Evolutionary conservation across 2,113 vertebrate genomes (phyloP).

Genomic region (Pogonocichla stellata): DNA sequence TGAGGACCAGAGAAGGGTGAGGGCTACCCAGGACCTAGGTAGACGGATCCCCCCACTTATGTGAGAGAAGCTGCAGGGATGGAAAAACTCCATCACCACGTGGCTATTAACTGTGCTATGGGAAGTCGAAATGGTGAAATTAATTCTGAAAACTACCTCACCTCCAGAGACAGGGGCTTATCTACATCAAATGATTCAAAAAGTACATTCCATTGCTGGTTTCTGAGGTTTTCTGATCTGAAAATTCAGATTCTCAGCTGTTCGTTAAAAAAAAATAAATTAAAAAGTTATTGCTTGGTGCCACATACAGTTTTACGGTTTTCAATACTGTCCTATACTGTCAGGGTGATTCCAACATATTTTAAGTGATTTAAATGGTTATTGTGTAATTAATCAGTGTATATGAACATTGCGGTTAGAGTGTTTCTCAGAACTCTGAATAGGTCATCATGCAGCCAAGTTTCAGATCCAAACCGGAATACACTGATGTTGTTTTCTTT

Average conservation of each 20-base stretch:
- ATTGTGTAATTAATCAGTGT: neutral
- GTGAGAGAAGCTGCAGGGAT: neutral
- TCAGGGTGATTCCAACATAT: neutral
- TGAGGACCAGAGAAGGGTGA: neutral
- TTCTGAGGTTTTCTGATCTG: neutral
- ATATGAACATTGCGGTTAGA: neutral
- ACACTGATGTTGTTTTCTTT: neutral
- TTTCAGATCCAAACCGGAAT: neutral
- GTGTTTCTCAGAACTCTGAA: neutral
- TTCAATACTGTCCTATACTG: neutral
- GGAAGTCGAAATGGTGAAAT: neutral
- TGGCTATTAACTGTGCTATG: neutral
- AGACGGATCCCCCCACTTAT: neutral
- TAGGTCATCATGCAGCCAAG: neutral
- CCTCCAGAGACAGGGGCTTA: neutral
- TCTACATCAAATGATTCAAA: fast-evolving
- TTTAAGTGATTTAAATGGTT: neutral
- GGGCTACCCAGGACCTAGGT: neutral
- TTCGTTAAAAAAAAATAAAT: neutral
- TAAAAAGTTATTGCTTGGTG: neutral
- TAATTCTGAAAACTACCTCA: neutral
- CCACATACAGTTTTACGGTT: neutral
- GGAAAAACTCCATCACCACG: neutral
- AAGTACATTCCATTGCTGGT: neutral
- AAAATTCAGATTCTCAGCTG: neutral